These are phyloP conservation scores for Choloepus hoffmanni DNA, from an alignment of 2,113 vertebrate species.

Conservation along the genomic window DNA sequence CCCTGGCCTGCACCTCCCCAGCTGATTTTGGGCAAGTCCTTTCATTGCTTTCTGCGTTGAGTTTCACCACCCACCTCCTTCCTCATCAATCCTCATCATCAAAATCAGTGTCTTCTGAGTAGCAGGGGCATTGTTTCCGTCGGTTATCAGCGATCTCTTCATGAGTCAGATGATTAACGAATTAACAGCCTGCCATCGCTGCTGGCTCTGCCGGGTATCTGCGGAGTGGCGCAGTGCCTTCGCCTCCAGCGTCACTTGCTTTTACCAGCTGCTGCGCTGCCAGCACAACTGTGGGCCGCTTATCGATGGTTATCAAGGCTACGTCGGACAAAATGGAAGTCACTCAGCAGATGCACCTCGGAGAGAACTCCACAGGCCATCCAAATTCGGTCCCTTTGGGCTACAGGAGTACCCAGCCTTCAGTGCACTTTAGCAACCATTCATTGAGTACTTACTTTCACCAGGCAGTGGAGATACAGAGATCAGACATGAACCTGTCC, in stretches of 20 bases:
- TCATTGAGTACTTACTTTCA: background rate
- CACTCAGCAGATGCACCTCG: background rate
- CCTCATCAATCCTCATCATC: slow-evolving; percentile 30
- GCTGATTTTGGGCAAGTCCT: slow-evolving; percentile 56
- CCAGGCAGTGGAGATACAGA: background rate
- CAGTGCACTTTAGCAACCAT: background rate
- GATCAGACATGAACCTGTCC: background rate
- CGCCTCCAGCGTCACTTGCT: slow-evolving; percentile 54
- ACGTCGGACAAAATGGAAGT: background rate
- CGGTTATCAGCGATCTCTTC: slow-evolving; percentile 71
- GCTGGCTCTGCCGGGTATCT: slow-evolving; percentile 1
- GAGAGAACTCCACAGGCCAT: background rate
- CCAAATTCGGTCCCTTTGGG: background rate
- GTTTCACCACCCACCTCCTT: slow-evolving; percentile 65
- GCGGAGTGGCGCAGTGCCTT: background rate
- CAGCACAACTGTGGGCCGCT: background rate
- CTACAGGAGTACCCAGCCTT: background rate
- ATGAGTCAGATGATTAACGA: slow-evolving; percentile 60
- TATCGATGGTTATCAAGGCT: background rate
- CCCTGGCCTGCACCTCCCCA: slow-evolving; percentile 33
- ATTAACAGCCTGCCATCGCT: slow-evolving; percentile 1
- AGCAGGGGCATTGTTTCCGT: slow-evolving; percentile 74
- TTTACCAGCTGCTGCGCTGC: slow-evolving; percentile 16
- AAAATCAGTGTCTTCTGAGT: slow-evolving; percentile 55
- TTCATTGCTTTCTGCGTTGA: slow-evolving; percentile 45